Base-by-base conservation (phyloP, 2,797 vertebrate species). In the Pelobates cultripes region DNA sequence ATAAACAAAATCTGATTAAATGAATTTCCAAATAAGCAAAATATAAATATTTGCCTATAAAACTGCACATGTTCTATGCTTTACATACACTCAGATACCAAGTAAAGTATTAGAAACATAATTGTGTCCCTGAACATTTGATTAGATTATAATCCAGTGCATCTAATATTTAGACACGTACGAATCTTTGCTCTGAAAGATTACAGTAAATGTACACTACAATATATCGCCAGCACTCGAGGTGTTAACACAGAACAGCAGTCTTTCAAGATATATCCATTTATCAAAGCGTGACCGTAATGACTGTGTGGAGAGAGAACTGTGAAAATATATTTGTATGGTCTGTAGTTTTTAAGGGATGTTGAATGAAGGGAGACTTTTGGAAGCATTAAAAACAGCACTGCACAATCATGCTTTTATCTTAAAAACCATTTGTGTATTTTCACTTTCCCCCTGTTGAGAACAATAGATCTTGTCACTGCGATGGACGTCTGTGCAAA, bases 351-450 rank as follows among this genome's bases (percentile, higher is more conserved):
- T 69, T 44, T 41, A 10, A 68, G 63, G 3, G 44, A n/a, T 72
- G 77, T 45, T 84, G 82, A 84, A 74, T 75, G 82, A 84, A 55
- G 43, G 42, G 73, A 84, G 41, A 74, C 60, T 66, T 70, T 79
- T 84, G 72, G 68, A 68, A 57, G 55, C 51, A 72, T 53, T 51
- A 71, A 79, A 84, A 76, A 63, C 47, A 47, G 70, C 66, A 67
- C 57, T 15, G 12, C 42, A 79, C 82, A 84, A 71, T 72, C 43
- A 57, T 44, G 57, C 73, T 70, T 77, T 84, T 84, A 73, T 79
- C 40, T 71, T 43, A 10, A 42, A 4, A 4, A 60, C 3, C 57
- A 75, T 47, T 76, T 84, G 66, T 75, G 53, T 78, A n/a, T 14
- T 57, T 45, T 82, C 60, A 77, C 60, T 79, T 73, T 70, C 66